These are phyloP conservation scores for Chauna torquata DNA, from an alignment of 2,113 vertebrate genomes.

Conservation along the genomic window DNA sequence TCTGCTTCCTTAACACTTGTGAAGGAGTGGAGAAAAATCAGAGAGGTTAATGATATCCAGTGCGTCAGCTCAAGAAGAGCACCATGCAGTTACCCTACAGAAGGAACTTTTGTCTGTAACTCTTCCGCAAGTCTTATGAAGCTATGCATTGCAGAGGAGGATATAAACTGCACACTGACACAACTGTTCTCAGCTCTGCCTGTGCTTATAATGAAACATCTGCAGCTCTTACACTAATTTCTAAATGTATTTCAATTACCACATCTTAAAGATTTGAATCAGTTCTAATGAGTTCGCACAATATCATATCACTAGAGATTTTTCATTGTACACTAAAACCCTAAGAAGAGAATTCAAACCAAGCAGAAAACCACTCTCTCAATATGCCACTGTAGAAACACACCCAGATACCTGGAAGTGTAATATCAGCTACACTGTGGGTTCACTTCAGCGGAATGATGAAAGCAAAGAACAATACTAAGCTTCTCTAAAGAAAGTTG, in stretches of 20 bases:
- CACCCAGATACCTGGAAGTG: not conserved
- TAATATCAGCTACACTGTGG: not conserved
- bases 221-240: conserved; percentile 7
- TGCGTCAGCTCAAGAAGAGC: not conserved
- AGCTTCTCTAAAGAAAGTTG: not conserved
- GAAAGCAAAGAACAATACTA: not conserved
- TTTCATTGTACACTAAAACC: not conserved
- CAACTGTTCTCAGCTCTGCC: not conserved
- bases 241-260: conserved; percentile 20
- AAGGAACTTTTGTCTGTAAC: not conserved
- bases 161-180: not conserved
- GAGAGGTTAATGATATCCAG: not conserved
- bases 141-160: not conserved
- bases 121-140: not conserved
- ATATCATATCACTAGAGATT: not conserved
- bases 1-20: not conserved
- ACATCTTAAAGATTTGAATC: not conserved
- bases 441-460: not conserved
- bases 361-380: not conserved
- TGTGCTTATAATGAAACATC: conserved; percentile 2
- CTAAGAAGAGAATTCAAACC: not conserved
- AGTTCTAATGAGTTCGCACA: not conserved
- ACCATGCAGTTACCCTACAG: not conserved
- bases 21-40: not conserved
- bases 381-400: not conserved